Evolutionary conservation across 2,888 invertebrate species (phyloP).

Genomic region (Himalopsyche japonica): DNA sequence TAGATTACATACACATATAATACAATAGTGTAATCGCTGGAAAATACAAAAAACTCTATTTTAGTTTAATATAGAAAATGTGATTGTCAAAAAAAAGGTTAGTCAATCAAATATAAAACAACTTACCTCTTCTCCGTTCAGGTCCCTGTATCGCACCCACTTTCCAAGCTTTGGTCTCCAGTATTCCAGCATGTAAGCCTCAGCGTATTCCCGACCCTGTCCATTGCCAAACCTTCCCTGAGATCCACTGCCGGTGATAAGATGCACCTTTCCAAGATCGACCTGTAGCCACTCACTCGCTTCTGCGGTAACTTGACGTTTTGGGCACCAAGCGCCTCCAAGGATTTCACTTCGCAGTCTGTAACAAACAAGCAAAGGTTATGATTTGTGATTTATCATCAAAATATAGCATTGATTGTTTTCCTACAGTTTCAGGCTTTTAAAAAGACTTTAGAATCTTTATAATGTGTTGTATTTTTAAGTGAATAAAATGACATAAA

Average conservation of each 20-base stretch:
- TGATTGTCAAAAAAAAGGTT: too few relatives aligned
- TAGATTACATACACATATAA: too few relatives aligned
- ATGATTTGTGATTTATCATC: too few relatives aligned
- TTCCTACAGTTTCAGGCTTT: too few relatives aligned
- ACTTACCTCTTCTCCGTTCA: conserved; percentile 76
- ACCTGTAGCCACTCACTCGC: conserved; percentile 79
- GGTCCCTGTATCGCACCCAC: conserved; percentile 80
- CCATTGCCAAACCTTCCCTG: conserved; percentile 94
- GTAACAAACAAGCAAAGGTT: conserved; percentile 41
- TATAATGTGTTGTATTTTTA: too few relatives aligned
- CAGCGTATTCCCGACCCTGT: conserved; percentile 84
- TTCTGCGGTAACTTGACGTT: conserved; percentile 76
- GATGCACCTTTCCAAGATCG: conserved; percentile 75
- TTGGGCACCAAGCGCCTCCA: conserved; percentile 94
- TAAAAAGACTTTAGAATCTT: too few relatives aligned
- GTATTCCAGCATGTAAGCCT: conserved; percentile 82
- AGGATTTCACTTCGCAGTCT: conserved; percentile 81
- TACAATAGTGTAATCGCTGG: too few relatives aligned
- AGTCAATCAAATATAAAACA: too few relatives aligned
- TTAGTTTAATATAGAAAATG: too few relatives aligned
- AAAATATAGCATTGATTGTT: too few relatives aligned
- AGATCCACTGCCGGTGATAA: conserved; percentile 78
- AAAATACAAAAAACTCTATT: too few relatives aligned
- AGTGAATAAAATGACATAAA: too few relatives aligned
- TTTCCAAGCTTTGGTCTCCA: conserved; percentile 78